phyloP scores from a whole-genome alignment of 2,113 vertebrate genomes.

The Chauna torquata region DNA sequence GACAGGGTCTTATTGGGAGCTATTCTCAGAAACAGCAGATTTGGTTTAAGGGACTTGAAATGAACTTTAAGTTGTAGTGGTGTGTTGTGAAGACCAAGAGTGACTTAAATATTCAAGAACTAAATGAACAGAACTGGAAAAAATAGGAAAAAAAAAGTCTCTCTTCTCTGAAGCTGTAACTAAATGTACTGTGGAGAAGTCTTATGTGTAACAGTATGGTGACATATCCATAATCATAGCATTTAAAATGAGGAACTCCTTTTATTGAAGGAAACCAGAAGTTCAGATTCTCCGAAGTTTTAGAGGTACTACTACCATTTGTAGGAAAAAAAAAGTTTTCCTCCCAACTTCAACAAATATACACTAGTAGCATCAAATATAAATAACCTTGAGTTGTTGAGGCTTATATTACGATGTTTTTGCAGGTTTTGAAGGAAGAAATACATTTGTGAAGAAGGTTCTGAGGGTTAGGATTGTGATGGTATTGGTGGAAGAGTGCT shows the following conservation, averaged over 20 bases:
- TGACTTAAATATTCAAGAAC: background rate
- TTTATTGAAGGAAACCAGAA: background rate
- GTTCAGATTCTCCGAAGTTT: background rate
- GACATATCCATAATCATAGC: background rate
- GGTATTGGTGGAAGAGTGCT: background rate
- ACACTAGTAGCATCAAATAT: background rate
- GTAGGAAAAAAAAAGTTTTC: background rate
- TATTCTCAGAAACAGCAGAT: background rate
- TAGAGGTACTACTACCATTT: background rate
- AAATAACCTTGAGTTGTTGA: background rate
- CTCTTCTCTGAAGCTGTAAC: background rate
- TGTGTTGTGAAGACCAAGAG: background rate
- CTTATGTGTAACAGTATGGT: background rate
- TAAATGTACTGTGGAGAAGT: background rate
- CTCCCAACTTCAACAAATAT: background rate
- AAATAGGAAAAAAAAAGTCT: background rate
- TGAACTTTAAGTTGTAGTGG: background rate
- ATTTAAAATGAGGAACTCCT: background rate
- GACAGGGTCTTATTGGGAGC: background rate
- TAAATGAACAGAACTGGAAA: background rate
- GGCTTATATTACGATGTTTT: background rate
- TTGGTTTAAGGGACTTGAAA: background rate
- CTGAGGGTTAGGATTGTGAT: background rate
- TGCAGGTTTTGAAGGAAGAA: background rate
- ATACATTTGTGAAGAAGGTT: background rate